phyloP scores from a whole-genome alignment of 1,140 invertebrate genomes.

The Metopolophium dirhodum region DNA sequence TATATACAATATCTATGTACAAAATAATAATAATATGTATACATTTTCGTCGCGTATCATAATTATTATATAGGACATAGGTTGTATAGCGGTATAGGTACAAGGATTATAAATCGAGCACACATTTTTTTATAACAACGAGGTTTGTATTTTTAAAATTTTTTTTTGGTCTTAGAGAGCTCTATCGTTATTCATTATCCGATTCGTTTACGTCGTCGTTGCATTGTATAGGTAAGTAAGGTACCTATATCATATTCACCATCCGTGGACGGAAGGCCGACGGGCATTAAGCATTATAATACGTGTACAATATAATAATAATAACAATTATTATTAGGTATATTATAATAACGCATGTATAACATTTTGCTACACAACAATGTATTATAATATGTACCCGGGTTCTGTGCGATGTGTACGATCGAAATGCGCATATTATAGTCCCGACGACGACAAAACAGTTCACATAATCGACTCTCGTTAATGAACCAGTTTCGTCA shows the following conservation, averaged over 20 bases:
- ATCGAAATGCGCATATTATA: not conserved
- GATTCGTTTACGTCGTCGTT: not conserved
- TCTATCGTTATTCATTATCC: not conserved
- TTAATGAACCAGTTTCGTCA: conserved; percentile 24
- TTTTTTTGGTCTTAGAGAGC: not conserved
- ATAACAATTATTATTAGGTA: not conserved
- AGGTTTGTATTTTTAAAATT: too few relatives aligned
- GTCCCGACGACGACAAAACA: not conserved
- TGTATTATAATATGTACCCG: not conserved
- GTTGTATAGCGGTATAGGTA: not conserved
- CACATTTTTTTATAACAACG: not conserved
- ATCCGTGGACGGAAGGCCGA: not conserved
- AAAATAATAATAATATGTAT: not conserved
- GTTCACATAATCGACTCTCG: not conserved
- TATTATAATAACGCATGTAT: not conserved
- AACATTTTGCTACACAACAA: not conserved
- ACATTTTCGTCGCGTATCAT: not conserved
- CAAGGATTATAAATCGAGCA: not conserved
- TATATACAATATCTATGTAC: not conserved
- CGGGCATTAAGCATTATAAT: not conserved
- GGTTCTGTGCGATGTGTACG: not conserved
- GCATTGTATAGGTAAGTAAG: not conserved
- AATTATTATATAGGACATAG: not conserved
- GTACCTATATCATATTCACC: not conserved
- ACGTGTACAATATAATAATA: not conserved